Evolutionary conservation across 1,140 invertebrate genomes (phyloP).

Genomic region (Drosophila grimshawi): DNA sequence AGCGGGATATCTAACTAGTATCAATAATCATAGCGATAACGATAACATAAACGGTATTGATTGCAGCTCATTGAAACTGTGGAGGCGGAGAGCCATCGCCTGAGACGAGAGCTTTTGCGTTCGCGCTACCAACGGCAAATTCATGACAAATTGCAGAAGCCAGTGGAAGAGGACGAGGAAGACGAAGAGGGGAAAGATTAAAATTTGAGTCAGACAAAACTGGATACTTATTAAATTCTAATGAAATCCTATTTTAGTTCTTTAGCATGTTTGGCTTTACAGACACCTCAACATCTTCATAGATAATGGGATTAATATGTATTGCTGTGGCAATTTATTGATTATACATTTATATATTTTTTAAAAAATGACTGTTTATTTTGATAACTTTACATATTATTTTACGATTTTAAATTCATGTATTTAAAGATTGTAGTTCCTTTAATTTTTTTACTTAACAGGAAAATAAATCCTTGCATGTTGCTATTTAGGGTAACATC

Average conservation of each 20-base stretch:
- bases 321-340: not conserved
- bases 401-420: not conserved
- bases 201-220: not conserved
- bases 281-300: too few relatives aligned
- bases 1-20: constrained; percentile 20
- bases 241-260: too few relatives aligned
- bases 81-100: constrained; percentile 62
- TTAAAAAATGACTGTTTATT: too few relatives aligned
- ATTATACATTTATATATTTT: not conserved
- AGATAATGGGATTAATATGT: not conserved
- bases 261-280: too few relatives aligned
- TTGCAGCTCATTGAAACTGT: constrained; percentile 63
- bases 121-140: constrained; percentile 63
- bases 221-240: too few relatives aligned
- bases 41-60: not conserved
- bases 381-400: too few relatives aligned
- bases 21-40: not conserved
- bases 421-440: too few relatives aligned
- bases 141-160: constrained; percentile 52
- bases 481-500: too few relatives aligned
- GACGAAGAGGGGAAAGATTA: not conserved
- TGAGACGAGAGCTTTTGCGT: constrained; percentile 69
- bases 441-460: too few relatives aligned
- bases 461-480: too few relatives aligned
- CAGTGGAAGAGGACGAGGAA: constrained; percentile 21